Evolutionary conservation across 2,113 vertebrate species (phyloP).

Genomic region (Corynorhinus townsendii): DNA sequence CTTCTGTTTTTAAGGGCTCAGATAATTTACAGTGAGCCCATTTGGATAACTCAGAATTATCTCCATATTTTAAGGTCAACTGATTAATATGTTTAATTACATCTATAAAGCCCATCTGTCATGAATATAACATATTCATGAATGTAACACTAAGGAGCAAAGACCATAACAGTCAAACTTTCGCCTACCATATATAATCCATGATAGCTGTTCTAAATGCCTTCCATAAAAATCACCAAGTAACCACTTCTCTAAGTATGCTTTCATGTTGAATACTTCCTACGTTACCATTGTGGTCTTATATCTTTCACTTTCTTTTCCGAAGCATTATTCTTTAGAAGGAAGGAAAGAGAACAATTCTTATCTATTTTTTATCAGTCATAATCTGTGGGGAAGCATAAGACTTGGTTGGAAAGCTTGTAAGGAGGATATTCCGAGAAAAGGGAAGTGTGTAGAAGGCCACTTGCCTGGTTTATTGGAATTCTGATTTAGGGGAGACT

Average conservation of each 20-base stretch:
- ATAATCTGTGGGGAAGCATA: background rate
- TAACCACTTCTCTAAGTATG: background rate
- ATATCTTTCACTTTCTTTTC: background rate
- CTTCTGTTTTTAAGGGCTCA: background rate
- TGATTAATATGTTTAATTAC: background rate
- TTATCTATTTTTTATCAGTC: background rate
- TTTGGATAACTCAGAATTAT: background rate
- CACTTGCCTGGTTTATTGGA: too few relatives aligned
- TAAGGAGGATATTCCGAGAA: too few relatives aligned
- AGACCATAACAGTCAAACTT: background rate
- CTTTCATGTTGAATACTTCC: background rate
- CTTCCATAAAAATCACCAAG: background rate
- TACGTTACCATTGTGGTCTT: background rate
- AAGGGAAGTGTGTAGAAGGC: too few relatives aligned
- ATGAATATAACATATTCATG: background rate
- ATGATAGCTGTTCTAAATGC: background rate
- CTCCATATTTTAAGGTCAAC: background rate
- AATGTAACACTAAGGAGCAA: background rate
- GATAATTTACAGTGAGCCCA: background rate
- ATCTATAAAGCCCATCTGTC: background rate
- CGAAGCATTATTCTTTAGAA: background rate
- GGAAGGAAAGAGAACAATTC: background rate
- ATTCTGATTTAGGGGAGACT: too few relatives aligned
- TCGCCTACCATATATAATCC: background rate
- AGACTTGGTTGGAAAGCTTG: too few relatives aligned